Base-by-base conservation (phyloP, 2,797 vertebrate species). In the Rhinatrema bivittatum region DNA sequence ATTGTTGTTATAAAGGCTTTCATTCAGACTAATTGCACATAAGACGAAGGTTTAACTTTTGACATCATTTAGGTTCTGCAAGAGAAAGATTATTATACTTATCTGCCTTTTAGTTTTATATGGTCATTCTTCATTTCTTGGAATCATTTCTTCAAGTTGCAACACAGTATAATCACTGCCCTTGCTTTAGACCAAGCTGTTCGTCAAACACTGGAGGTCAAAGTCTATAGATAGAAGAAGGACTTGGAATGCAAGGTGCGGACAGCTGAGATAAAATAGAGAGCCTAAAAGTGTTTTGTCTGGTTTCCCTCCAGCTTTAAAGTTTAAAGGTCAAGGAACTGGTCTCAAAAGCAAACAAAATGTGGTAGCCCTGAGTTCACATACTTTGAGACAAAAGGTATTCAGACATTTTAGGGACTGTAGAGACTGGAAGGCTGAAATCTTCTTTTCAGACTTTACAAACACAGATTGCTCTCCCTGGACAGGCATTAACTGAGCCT, bases 201-300 rank as follows among this genome's bases (percentile, higher is more conserved):
- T 85, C 79, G 73, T 77, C 74, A 62, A 78, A 66, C 23, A 50
- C 33, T 44, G 60, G 68, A 81, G 77, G 77, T 74, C 78, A 70
- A 76, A 78, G 62, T 70, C 73, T 79, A 10, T 32, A 82, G 79
- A 65, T 58, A 73, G 73, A 56, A 53, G 65, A 50, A 68, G 47
- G 65, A 60, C 16, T 45, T 64, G 65, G 77, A 70, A 60, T 49
- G 40, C 42, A 74, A 81, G 70, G 65, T 87, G 68, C 53, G 65
- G 70, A 70, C 71, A 74, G 54, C 36, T 45, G 36, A 76, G 78
- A 72, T 76, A 45, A 84, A 80, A 75, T 42, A 46, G 42, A 72
- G 37, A 20, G 24, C 13, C 27, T 47, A 55, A 29, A 64, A 73
- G 63, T 29, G 37, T 53, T 57, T 44, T 42, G 16, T 45, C 37